Percentiles rank a stretch among this genome's conserved stretches.
Evolutionary conservation across 2,888 invertebrate species (phyloP).

Genomic region (Diachrysia chrysitis): DNA sequence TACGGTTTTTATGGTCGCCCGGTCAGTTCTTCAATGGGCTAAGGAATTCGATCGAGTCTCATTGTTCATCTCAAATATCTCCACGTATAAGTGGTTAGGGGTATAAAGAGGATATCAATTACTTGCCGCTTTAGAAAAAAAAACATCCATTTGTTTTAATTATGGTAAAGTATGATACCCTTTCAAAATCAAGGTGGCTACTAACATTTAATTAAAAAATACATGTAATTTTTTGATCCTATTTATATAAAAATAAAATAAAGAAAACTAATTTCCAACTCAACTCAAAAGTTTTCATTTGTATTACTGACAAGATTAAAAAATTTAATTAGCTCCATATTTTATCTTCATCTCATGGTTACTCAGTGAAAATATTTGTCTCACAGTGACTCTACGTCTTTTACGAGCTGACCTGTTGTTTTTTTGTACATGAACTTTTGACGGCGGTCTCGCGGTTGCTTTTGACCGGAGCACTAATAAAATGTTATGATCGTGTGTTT

Average conservation of each 20-base stretch:
- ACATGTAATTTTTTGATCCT: slow-evolving; percentile 11
- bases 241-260: neutral
- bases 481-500: slow-evolving; percentile 89
- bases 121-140: slow-evolving; percentile 66
- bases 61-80: slow-evolving; percentile 80
- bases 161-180: slow-evolving; percentile 62
- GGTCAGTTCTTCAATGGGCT: slow-evolving; percentile 89
- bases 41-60: slow-evolving; percentile 88
- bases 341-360: slow-evolving; percentile 67
- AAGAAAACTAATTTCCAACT: slow-evolving; percentile 11
- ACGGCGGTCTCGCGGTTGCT: slow-evolving; percentile 87
- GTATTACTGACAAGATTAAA: slow-evolving; percentile 44
- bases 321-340: slow-evolving; percentile 57
- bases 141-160: slow-evolving; percentile 67
- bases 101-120: slow-evolving; percentile 74
- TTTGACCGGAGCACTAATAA: slow-evolving; percentile 89
- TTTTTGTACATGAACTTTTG: slow-evolving; percentile 86
- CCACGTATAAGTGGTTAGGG: slow-evolving; percentile 69
- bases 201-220: slow-evolving; percentile 31
- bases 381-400: slow-evolving; percentile 84
- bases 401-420: slow-evolving; percentile 86
- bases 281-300: slow-evolving; percentile 16
- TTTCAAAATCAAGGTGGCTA: slow-evolving; percentile 59
- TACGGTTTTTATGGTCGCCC: slow-evolving; percentile 87
- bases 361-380: slow-evolving; percentile 75